Evolutionary conservation across 2,888 invertebrate genomes (phyloP), one percentile per base, ranked within the genome.

Genomic region (Stenodera caucasica): DNA sequence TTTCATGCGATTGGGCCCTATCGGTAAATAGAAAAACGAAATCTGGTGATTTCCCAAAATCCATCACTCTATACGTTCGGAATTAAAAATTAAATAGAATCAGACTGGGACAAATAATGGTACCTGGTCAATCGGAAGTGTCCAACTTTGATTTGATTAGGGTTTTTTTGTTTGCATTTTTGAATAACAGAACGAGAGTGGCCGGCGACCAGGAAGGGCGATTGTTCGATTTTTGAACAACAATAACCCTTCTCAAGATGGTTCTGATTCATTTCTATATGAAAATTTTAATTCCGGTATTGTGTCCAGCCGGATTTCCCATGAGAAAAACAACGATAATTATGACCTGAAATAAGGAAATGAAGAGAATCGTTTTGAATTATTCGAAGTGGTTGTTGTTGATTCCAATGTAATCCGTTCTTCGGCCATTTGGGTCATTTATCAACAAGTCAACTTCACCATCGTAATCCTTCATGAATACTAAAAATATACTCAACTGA

Each of bases 221-320:
- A 26, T 26, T 26, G 26, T 26, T 26, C 26, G 26, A 26, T 26
- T 26, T 52, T 54, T 53, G 62, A 57, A 59, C 53, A 53, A 55
- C 55, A 53, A 63, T 62, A 70, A 70, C 69, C 69, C 70, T 70
- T 69, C 68, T 70, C 66, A 68, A 69, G 67, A 69, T 67, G 58
- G 58, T 58, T 53, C 60, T 63, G 18, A n/a, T 37, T 2, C n/a
- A 18, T 15, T 51, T 61, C 37, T 29, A 52, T 66, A n/a, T n/a
- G n/a, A 63, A 63, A 63, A 66, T 67, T 57, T 62, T 69, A 67
- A 66, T 66, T 66, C 65, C 51, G 57, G 62, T 60, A 67, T 69
- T 69, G 67, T 69, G 64, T 63, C 64, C 65, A 61, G 45, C 7
- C 45, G n/a, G 6, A 45, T 62, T 66, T 66, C 68, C 63, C 68